A percentile compares a stretch with the other conserved stretches of the same genome.
These are phyloP conservation scores for Ostrea denselamellosa DNA, from an alignment of 1,140 invertebrate genomes.

Conservation along the genomic window DNA sequence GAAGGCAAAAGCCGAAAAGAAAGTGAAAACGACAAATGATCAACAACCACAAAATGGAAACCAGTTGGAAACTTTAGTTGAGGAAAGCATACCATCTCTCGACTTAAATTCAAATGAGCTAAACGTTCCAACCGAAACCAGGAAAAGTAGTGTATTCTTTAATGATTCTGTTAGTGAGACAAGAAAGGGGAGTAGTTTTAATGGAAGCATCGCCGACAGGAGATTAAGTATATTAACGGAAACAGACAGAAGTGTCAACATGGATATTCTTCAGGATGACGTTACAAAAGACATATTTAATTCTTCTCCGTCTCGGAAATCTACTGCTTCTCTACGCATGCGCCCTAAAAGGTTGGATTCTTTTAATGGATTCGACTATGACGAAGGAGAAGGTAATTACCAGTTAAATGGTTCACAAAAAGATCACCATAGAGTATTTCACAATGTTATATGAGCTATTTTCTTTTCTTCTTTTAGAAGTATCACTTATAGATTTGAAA, in stretches of 20 bases:
- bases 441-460: not conserved
- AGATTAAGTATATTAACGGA: not conserved
- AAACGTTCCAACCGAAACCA: not conserved
- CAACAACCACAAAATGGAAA: not conserved
- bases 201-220: not conserved
- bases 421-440: not conserved
- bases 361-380: slow-evolving; percentile 15
- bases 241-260: slow-evolving; percentile 19
- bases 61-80: not conserved
- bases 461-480: slow-evolving; percentile 41
- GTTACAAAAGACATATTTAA: slow-evolving; percentile 7
- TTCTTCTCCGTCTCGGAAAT: not conserved
- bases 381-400: slow-evolving; percentile 32
- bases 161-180: not conserved
- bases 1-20: slow-evolving; percentile 6
- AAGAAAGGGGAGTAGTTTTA: not conserved
- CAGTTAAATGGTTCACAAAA: not conserved
- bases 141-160: slow-evolving; percentile 7
- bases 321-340: slow-evolving; percentile 40
- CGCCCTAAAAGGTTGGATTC: slow-evolving; percentile 30
- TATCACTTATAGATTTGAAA: slow-evolving; percentile 46
- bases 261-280: slow-evolving; percentile 27
- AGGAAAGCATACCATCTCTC: not conserved
- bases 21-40: not conserved
- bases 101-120: slow-evolving; percentile 10